Evolutionary conservation across 2,797 vertebrate species (phyloP), one percentile per base, ranked within the genome.

Genomic region (Neomorphus geoffroyi): DNA sequence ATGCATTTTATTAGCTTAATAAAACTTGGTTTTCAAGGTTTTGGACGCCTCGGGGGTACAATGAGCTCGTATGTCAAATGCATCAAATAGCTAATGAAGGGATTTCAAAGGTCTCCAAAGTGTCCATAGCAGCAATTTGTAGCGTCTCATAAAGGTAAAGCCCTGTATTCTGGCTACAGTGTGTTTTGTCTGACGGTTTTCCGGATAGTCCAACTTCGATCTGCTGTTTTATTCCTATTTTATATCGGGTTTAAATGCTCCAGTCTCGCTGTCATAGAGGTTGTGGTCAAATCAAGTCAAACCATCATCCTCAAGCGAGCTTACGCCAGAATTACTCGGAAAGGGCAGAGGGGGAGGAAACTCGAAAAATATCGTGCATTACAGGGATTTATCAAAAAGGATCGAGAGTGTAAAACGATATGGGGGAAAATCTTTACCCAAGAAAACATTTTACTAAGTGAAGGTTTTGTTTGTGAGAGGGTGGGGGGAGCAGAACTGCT

Each of bases 1-100:
- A 51, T 81, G 90, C 33, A 4, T 91, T 97, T 98, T 97, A 97
- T 97, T 93, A 97, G 93, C 84, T 96, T 97, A 96, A 97, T 97
- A 97, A 98, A 98, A 96, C 26, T 65, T 24, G 58, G 73, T 90
- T 97, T 98, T 95, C 71, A 54, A 97, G 92, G 91, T 19, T 95
- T 92, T 77, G 89, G 88, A 64, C 17, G 33, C 91, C 96, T 93
- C 90, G 46, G 50, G 96, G 88, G 90, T 88, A 66, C 86, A 79
- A 67, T 92, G 90, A 93, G 73, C 83, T 89, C 67, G 61, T 74
- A 88, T 87, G 88, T 97, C 96, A 90, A 94, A 96, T 35, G 80
- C 96, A 97, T 97, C 95, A 62, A 43, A 82, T 41, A 70, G 69
- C 93, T 86, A 95, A 96, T 92, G 94, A 93, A 95, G 79, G 93